Evolutionary conservation across 2,797 vertebrate genomes (phyloP).

Genomic region (Argya squamiceps): DNA sequence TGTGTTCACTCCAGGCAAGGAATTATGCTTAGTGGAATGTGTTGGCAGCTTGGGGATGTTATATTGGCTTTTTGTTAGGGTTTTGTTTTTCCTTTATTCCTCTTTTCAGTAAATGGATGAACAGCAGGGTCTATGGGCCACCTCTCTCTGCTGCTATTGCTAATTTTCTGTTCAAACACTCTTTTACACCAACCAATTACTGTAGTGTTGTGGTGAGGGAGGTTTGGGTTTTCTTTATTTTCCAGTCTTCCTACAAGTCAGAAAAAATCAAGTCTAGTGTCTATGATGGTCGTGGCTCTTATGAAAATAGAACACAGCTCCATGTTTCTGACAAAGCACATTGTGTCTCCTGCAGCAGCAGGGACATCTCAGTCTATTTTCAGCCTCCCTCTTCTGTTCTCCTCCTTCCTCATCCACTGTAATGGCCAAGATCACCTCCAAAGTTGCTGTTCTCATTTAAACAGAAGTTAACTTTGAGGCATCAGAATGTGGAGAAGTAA

Average conservation of each 20-base stretch:
- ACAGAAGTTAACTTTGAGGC: background rate
- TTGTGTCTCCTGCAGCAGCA: background rate
- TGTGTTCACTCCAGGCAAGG: slow-evolving; percentile 31
- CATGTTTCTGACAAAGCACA: slow-evolving; percentile 21
- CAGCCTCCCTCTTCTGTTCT: background rate
- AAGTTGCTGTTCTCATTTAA: background rate
- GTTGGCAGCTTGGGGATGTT: slow-evolving; percentile 19
- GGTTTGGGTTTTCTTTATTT: background rate
- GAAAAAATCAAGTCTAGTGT: background rate
- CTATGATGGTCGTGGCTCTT: background rate
- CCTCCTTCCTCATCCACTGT: background rate
- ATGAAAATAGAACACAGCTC: background rate
- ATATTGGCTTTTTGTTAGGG: background rate
- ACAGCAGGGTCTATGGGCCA: background rate
- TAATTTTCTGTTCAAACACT: background rate
- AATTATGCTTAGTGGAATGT: slow-evolving; percentile 21
- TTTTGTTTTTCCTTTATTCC: background rate
- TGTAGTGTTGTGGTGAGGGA: background rate
- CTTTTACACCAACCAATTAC: background rate
- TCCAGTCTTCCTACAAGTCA: background rate
- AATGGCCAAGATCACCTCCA: background rate
- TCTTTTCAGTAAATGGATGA: background rate
- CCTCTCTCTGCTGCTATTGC: background rate
- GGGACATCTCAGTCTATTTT: background rate
- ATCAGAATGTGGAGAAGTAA: background rate